Evolutionary conservation across 2,113 vertebrate species (phyloP).

Genomic region (Nibea coibor): DNA sequence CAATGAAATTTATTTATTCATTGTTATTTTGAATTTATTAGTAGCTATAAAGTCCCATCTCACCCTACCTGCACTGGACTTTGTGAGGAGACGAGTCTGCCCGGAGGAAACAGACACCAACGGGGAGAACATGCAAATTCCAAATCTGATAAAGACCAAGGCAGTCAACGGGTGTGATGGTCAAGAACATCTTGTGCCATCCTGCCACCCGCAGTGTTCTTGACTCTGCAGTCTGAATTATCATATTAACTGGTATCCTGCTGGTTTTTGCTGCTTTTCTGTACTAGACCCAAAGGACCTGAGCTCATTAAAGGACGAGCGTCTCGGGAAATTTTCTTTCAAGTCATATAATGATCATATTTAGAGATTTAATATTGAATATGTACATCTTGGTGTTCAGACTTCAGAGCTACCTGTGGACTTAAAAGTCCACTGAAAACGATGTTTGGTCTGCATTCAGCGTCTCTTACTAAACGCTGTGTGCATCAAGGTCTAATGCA

Average conservation of each 20-base stretch:
- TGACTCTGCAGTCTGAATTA: conserved; percentile 1
- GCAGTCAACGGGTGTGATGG: background rate
- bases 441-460: background rate
- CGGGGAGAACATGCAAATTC: no score
- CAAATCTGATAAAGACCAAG: background rate
- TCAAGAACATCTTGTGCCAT: conserved; percentile 8
- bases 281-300: conserved; percentile 8
- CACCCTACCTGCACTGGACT: background rate
- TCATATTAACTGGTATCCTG: conserved; percentile 2
- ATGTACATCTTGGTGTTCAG: conserved; percentile 4
- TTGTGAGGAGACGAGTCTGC: background rate
- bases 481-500: background rate
- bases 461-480: no score
- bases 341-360: conserved; percentile 6
- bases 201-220: background rate
- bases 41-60: background rate
- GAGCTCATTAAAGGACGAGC: background rate
- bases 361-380: background rate
- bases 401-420: background rate
- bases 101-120: background rate
- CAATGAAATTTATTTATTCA: background rate
- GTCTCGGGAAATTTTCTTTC: background rate
- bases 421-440: background rate
- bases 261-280: conserved; percentile 15
- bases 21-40: background rate